phyloP scores from a whole-genome alignment of 2,113 vertebrate genomes.

The Cyprinodon variegatus region DNA sequence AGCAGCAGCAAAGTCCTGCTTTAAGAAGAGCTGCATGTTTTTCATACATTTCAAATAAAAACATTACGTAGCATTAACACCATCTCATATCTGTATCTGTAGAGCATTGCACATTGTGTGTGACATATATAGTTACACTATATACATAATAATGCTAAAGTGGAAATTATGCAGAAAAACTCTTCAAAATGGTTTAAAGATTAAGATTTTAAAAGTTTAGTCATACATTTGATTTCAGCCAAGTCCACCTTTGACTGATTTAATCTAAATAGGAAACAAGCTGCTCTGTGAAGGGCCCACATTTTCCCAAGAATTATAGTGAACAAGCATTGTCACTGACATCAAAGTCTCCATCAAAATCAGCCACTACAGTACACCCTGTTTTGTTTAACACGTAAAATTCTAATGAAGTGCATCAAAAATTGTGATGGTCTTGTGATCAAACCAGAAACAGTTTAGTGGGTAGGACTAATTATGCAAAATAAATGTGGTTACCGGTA shows the following conservation, averaged over 20 bases:
- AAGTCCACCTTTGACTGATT: too few species aligned
- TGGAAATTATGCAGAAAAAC: not conserved
- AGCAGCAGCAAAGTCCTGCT: too few species aligned
- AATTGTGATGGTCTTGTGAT: not conserved
- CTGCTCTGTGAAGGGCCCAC: too few species aligned
- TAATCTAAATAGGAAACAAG: too few species aligned
- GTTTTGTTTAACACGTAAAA: not conserved
- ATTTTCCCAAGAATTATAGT: too few species aligned
- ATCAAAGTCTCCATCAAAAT: not conserved
- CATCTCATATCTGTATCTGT: not conserved
- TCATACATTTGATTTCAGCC: not conserved
- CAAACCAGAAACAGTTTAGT: not conserved
- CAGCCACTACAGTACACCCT: not conserved
- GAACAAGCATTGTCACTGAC: too few species aligned
- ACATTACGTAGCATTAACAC: not conserved
- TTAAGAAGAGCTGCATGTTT: too few species aligned
- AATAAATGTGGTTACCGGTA: slow-evolving; percentile 82
- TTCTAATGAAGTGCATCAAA: not conserved
- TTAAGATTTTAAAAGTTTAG: not conserved
- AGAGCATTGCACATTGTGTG: not conserved
- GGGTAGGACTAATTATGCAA: not conserved
- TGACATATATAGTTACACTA: not conserved
- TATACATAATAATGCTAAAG: too few species aligned
- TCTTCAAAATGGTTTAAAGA: not conserved
- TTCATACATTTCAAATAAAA: too few species aligned